Evolutionary conservation across 1,140 invertebrate species (phyloP).

Genomic region (Achatina immaculata): DNA sequence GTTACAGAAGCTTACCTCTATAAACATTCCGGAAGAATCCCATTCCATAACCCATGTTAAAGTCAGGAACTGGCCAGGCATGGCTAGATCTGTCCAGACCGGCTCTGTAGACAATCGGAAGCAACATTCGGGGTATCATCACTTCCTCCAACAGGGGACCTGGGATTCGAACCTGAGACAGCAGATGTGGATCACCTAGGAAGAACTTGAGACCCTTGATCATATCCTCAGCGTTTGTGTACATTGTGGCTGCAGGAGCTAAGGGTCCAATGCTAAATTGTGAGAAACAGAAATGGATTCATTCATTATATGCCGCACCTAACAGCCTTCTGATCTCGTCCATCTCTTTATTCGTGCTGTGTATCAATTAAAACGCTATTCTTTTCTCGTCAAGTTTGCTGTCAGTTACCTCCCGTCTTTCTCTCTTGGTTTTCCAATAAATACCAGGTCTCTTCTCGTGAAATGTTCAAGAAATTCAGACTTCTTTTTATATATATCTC

Average conservation of each 20-base stretch:
- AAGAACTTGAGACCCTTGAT: conserved; percentile 23
- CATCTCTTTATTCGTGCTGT: too few relatives aligned
- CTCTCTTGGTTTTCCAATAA: too few relatives aligned
- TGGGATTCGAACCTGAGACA: not conserved
- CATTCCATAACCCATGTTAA: conserved; percentile 31
- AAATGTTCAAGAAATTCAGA: too few relatives aligned
- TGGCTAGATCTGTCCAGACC: conserved; percentile 27
- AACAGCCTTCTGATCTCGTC: too few relatives aligned
- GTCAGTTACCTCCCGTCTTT: too few relatives aligned
- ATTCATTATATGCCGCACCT: too few relatives aligned
- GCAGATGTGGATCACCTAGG: conserved; percentile 15
- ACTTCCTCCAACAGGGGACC: conserved; percentile 16
- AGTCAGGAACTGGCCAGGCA: conserved; percentile 25
- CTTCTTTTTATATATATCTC: too few relatives aligned
- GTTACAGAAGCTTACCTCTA: conserved; percentile 29
- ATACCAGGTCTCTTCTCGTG: too few relatives aligned
- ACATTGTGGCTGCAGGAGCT: conserved; percentile 20
- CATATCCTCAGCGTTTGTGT: conserved; percentile 32
- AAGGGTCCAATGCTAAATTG: conserved; percentile 19
- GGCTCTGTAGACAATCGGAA: not conserved
- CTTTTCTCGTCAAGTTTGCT: too few relatives aligned
- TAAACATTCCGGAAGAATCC: conserved; percentile 26
- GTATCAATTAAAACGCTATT: too few relatives aligned
- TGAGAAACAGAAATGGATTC: not conserved
- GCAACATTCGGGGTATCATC: conserved; percentile 17